Evolutionary conservation across 2,888 invertebrate species (phyloP).

Genomic region (Netelia virgata): DNA sequence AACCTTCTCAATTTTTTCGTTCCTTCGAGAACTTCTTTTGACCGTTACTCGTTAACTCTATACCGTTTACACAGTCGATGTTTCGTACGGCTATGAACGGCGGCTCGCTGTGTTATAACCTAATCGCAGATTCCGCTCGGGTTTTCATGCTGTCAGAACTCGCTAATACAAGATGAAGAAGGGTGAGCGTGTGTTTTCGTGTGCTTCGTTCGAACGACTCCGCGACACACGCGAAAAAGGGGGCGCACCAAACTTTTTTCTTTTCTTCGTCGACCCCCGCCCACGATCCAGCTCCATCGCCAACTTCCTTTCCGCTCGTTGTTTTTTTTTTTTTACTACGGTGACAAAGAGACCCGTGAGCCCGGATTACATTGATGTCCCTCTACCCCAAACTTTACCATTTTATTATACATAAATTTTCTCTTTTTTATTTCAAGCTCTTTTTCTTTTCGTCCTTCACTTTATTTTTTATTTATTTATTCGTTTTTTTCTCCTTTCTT

Average conservation of each 20-base stretch:
- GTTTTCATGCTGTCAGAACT: slow-evolving; percentile 12
- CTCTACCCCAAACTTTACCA: slow-evolving; percentile 33
- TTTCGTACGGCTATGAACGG: neutral
- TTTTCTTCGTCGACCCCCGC: neutral
- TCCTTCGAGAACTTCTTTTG: neutral
- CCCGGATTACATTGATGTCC: slow-evolving; percentile 26
- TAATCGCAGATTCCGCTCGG: slow-evolving; percentile 49
- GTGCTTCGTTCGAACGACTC: neutral
- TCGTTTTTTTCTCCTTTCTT: neutral
- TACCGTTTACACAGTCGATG: neutral
- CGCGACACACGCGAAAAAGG: slow-evolving; percentile 8
- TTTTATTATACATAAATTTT: slow-evolving; percentile 40
- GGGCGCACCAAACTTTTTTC: slow-evolving; percentile 30
- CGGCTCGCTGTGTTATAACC: neutral
- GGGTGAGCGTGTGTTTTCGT: neutral
- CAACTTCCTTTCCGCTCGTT: neutral
- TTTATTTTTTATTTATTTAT: slow-evolving; percentile 11
- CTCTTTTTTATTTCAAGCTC: slow-evolving; percentile 4
- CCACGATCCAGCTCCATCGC: neutral
- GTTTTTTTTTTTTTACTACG: neutral
- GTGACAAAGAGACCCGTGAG: slow-evolving; percentile 31
- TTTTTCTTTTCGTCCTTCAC: neutral
- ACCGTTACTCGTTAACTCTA: neutral
- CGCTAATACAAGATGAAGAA: slow-evolving; percentile 36
- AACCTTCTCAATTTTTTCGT: neutral